phyloP scores from a whole-genome alignment of 2,888 invertebrate species.

The Agrilus mali region DNA sequence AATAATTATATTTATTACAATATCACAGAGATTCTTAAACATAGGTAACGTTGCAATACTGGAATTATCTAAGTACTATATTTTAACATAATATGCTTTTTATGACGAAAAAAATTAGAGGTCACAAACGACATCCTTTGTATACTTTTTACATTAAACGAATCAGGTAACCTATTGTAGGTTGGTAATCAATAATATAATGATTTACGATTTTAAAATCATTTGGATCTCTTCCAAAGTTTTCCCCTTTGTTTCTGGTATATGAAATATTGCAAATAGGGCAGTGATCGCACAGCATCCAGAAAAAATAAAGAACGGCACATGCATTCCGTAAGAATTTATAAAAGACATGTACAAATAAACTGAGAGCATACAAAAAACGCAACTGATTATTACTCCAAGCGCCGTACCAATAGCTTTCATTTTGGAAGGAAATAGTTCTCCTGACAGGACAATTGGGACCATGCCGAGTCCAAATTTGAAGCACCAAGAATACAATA shows the following conservation, averaged over 20 bases:
- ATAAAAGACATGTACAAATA: not conserved
- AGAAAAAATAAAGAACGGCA: constrained; percentile 3
- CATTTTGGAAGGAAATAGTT: constrained; percentile 5
- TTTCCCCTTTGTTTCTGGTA: constrained; percentile 5
- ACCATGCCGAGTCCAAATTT: constrained; percentile 3
- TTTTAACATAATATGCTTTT: too few species aligned
- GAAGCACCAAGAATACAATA: constrained; percentile 18
- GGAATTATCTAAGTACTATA: too few species aligned
- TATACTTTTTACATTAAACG: too few species aligned
- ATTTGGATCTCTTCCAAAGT: constrained; percentile 5
- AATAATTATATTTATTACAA: too few species aligned
- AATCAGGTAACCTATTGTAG: too few species aligned
- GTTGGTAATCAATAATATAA: too few species aligned
- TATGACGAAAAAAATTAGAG: too few species aligned
- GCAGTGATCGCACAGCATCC: not conserved
- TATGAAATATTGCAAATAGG: constrained; percentile 1
- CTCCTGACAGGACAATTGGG: constrained; percentile 2
- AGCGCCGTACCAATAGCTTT: constrained; percentile 4
- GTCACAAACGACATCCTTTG: too few species aligned
- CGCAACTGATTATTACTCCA: constrained; percentile 1
- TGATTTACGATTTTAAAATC: not conserved
- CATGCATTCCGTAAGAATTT: constrained; percentile 1
- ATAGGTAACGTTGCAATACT: too few species aligned
- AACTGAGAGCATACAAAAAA: not conserved
- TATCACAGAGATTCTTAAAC: too few species aligned